These are phyloP conservation scores for Arizona elegans DNA, from an alignment of 2,113 vertebrate species.

Conservation along the genomic window DNA sequence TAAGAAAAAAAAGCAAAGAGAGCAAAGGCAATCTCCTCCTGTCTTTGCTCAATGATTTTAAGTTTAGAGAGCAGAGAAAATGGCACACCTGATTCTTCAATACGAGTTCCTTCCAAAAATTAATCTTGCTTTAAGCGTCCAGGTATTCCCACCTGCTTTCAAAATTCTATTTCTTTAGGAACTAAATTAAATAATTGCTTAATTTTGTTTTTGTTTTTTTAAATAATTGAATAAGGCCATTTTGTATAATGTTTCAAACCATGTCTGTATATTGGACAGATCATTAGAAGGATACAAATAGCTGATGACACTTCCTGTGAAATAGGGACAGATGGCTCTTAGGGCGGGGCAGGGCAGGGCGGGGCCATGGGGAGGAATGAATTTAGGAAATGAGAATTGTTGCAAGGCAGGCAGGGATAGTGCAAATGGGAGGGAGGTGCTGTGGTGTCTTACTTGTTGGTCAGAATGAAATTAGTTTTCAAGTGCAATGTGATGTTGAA, in stretches of 20 bases:
- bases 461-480: constrained; percentile 37
- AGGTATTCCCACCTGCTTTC: constrained; percentile 6
- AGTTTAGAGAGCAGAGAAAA: background rate
- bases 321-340: constrained; percentile 65
- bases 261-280: constrained; percentile 1
- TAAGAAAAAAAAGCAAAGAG: background rate
- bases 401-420: constrained; percentile 50
- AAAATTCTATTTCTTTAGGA: background rate
- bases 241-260: constrained; percentile 27
- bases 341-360: constrained; percentile 11
- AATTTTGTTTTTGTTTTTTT: background rate
- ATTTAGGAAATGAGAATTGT: constrained; percentile 43
- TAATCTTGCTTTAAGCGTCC: background rate
- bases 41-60: background rate
- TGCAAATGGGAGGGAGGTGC: constrained; percentile 23
- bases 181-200: background rate
- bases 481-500: constrained; percentile 40
- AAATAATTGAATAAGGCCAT: constrained; percentile 31
- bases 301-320: constrained; percentile 58
- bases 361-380: constrained; percentile 39
- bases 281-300: constrained; percentile 30
- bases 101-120: background rate
- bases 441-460: constrained; percentile 41
- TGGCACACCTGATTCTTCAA: background rate
- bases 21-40: background rate